Evolutionary conservation across 2,113 vertebrate species (phyloP), one percentile per base, ranked within the genome.

Genomic region (Vulpes vulpes): DNA sequence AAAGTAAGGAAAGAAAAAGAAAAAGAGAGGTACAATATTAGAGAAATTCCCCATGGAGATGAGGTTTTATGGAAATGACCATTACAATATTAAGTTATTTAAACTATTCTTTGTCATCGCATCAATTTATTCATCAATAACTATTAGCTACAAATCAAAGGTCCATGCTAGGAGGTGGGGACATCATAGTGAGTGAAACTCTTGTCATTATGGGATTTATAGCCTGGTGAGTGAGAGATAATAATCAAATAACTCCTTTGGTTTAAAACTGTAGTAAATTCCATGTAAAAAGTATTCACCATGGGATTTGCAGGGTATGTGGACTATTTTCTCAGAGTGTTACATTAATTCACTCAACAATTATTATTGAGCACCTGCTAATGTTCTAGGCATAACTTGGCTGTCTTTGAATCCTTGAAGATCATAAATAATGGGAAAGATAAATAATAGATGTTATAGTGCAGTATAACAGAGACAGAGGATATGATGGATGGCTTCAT

Each of bases 401-500:
- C n/a, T 76, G 16, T 38, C 23, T 64, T 65, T 67, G n/a, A 78
- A 80, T 27, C 8, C 20, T 17, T 30, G 49, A 16, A 57, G 38
- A 5, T 12, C 25, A 25, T 19, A 62, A 65, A 6, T 69, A 82
- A 20, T 32, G 23, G 65, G n/a, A 90, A 23, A 89, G 19, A 43
- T 10, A 35, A 69, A 16, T 8, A 22, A 80, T 11, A 57, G 69
- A 25, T 19, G 32, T 23, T 25, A 51, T 3, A 16, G 7, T 17
- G 11, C 57, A 59, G 14, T 19, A 43, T 15, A 60, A n/a, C 0
- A 9, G 30, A 60, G 16, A 12, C 0, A 3, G 16, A 8, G 49
- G 32, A 64, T 35, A 10, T 17, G n/a, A 30, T 0, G 10, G 14
- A n/a, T 2, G 43, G 30, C 32, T 59, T 4, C 6, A 11, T 38